These are phyloP conservation scores for Drosophila kikkawai DNA, from an alignment of 1,140 invertebrate species.

Conservation along the genomic window DNA sequence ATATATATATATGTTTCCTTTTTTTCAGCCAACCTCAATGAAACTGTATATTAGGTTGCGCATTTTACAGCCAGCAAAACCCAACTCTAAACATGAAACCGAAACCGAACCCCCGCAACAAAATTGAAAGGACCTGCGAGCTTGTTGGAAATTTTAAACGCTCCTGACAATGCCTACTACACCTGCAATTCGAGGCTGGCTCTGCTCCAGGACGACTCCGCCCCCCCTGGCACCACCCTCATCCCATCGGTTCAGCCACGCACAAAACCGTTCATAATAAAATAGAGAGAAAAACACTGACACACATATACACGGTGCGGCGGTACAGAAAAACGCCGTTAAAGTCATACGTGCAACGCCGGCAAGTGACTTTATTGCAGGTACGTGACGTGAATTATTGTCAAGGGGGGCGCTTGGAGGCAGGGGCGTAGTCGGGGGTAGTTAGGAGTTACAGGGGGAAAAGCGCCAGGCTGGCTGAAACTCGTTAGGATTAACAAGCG, in stretches of 20 bases:
- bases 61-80: slow-evolving; percentile 13
- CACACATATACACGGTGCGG: slow-evolving; percentile 6
- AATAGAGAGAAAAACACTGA: slow-evolving; percentile 53
- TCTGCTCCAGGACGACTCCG: slow-evolving; percentile 1
- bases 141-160: slow-evolving; percentile 47
- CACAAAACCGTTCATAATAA: slow-evolving; percentile 82
- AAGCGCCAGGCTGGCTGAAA: slow-evolving; percentile 45
- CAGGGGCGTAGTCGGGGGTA: slow-evolving; percentile 2
- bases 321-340: slow-evolving; percentile 64
- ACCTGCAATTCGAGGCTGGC: slow-evolving; percentile 32
- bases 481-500: slow-evolving; percentile 83
- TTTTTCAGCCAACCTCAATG: slow-evolving; percentile 18
- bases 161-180: slow-evolving; percentile 43
- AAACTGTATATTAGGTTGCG: slow-evolving; percentile 29
- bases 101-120: slow-evolving; percentile 9
- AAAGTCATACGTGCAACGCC: slow-evolving; percentile 82
- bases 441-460: neutral
- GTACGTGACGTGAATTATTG: slow-evolving; percentile 83
- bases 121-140: slow-evolving; percentile 25
- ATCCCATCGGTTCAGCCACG: slow-evolving; percentile 35
- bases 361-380: slow-evolving; percentile 83
- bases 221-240: slow-evolving; percentile 11
- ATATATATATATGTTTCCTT: neutral
- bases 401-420: slow-evolving; percentile 42
- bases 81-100: slow-evolving; percentile 23